Percentiles rank a stretch among this genome's conserved stretches.
These are phyloP conservation scores for Leucania comma DNA, from an alignment of 2,888 invertebrate species.

Conservation along the genomic window DNA sequence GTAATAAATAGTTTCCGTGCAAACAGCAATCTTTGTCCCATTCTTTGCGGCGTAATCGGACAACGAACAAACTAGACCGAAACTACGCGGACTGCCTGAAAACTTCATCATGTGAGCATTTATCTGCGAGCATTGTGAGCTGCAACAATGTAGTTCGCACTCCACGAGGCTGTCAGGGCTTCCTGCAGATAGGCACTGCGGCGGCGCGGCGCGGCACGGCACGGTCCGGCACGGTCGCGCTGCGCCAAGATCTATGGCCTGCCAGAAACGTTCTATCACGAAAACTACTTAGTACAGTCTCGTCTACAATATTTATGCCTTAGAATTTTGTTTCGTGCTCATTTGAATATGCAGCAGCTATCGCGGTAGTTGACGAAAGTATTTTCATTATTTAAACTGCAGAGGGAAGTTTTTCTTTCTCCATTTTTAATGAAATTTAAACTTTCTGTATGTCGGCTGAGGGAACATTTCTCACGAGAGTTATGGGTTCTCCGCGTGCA, in stretches of 20 bases:
- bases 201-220: constrained; percentile 45
- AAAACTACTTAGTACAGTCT: constrained; percentile 55
- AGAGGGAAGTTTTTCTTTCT: constrained; percentile 51
- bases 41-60: constrained; percentile 54
- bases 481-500: constrained; percentile 49
- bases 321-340: constrained; percentile 58
- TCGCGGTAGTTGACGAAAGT: constrained; percentile 56
- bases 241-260: constrained; percentile 53
- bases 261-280: constrained; percentile 60
- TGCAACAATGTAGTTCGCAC: constrained; percentile 67
- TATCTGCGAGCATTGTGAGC: constrained; percentile 57
- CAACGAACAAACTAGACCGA: constrained; percentile 50
- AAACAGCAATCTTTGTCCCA: constrained; percentile 51
- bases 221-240: constrained; percentile 29
- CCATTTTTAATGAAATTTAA: constrained; percentile 55
- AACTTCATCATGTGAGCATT: constrained; percentile 62
- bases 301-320: constrained; percentile 55
- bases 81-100: constrained; percentile 48
- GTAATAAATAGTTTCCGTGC: constrained; percentile 48
- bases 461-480: constrained; percentile 33
- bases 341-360: constrained; percentile 57
- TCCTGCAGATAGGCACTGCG: constrained; percentile 65
- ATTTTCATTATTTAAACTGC: constrained; percentile 62
- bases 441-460: constrained; percentile 47
- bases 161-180: constrained; percentile 61